Evolutionary conservation across 2,113 vertebrate species (phyloP).

Genomic region (Vireo altiloquus): DNA sequence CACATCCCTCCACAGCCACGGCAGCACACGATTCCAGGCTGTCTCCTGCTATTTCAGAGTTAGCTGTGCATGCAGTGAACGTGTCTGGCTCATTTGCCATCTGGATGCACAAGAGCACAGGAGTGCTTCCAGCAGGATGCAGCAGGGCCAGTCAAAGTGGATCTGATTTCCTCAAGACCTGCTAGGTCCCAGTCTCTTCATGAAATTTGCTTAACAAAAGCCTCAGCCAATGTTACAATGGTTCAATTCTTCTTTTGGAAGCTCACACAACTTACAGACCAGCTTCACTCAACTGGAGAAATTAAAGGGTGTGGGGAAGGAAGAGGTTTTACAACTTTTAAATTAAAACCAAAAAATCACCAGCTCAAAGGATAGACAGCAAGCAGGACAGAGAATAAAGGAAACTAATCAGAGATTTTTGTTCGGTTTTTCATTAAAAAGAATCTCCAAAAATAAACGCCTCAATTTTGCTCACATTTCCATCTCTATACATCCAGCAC

Average conservation of each 20-base stretch:
- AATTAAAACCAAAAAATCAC: not conserved
- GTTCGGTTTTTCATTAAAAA: not conserved
- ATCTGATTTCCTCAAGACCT: conserved; percentile 55
- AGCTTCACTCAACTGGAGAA: conserved; percentile 13
- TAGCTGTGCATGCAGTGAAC: not conserved
- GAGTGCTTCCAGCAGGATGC: not conserved
- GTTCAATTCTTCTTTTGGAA: conserved; percentile 67
- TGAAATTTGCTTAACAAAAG: conserved; percentile 76
- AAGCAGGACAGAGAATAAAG: not conserved
- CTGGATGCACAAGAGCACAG: not conserved
- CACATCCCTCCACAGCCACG: not conserved
- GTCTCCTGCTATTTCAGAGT: not conserved
- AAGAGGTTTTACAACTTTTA: not conserved
- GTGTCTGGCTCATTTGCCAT: not conserved
- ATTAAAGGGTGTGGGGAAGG: not conserved
- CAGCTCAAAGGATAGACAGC: not conserved
- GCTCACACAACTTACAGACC: conserved; percentile 56
- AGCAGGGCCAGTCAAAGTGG: conserved; percentile 41
- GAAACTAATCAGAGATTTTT: not conserved
- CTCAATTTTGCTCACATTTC: conserved; percentile 25
- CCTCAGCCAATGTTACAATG: conserved; percentile 50
- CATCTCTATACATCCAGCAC: conserved; percentile 40
- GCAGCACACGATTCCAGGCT: not conserved
- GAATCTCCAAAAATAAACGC: not conserved
- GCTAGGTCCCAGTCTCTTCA: conserved; percentile 64